Evolutionary conservation across 2,113 vertebrate genomes (phyloP).

Genomic region (Elephantulus edwardii): DNA sequence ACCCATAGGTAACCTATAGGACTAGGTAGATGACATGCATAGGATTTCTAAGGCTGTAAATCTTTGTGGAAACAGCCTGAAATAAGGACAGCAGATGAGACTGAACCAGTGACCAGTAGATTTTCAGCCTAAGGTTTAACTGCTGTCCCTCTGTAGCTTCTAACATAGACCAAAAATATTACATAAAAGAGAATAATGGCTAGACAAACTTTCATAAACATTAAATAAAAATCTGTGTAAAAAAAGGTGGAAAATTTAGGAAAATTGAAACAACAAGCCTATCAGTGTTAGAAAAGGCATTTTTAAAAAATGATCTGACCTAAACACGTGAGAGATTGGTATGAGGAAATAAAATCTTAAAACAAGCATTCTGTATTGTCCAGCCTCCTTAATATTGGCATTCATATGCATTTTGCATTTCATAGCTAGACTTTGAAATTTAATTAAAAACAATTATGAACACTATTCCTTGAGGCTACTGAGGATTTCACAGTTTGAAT

Average conservation of each 20-base stretch:
- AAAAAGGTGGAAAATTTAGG: slow-evolving; percentile 10
- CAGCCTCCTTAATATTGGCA: slow-evolving; percentile 35
- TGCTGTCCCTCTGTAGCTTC: neutral
- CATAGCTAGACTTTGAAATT: slow-evolving; percentile 62
- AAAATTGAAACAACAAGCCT: neutral
- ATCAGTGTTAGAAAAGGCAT: neutral
- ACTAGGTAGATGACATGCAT: neutral
- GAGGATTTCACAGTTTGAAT: slow-evolving; percentile 46
- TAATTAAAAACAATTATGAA: slow-evolving; percentile 74
- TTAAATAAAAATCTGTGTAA: neutral
- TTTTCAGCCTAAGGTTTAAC: neutral
- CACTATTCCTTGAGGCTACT: slow-evolving; percentile 44
- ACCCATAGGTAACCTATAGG: neutral
- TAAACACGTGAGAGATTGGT: slow-evolving; percentile 15
- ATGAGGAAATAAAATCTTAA: slow-evolving; percentile 54
- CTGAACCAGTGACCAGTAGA: too few relatives aligned
- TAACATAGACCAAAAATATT: neutral
- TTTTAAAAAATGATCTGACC: neutral
- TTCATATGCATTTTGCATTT: slow-evolving; percentile 42
- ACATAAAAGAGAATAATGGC: neutral
- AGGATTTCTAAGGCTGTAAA: neutral
- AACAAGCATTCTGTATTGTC: slow-evolving; percentile 25
- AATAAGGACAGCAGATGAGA: too few relatives aligned
- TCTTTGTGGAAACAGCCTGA: neutral
- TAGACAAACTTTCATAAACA: slow-evolving; percentile 1